phyloP scores from a whole-genome alignment of 2,888 invertebrate species.

The Saturnia japonica region DNA sequence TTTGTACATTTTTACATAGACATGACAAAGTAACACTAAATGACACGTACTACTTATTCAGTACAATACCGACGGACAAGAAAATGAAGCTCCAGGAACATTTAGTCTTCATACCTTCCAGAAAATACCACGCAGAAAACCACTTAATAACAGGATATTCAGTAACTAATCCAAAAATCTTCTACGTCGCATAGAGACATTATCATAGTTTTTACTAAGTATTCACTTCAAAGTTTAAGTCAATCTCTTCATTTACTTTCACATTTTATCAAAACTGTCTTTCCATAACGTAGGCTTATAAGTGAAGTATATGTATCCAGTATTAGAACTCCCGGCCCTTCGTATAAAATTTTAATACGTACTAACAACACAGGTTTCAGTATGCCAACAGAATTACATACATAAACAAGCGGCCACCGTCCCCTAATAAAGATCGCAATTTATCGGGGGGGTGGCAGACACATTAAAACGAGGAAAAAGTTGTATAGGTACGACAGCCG shows the following conservation, averaged over 20 bases:
- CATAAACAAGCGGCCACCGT: slow-evolving; percentile 61
- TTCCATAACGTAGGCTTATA: neutral
- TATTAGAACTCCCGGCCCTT: neutral
- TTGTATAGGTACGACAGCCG: slow-evolving; percentile 9
- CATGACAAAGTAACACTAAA: no score
- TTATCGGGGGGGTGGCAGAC: slow-evolving; percentile 59
- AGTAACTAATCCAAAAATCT: neutral
- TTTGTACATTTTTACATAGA: no score
- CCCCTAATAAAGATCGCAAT: slow-evolving; percentile 65
- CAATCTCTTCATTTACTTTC: neutral
- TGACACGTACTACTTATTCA: no score
- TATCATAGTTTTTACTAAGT: neutral
- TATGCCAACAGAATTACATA: slow-evolving; percentile 52
- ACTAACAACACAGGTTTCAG: slow-evolving; percentile 26
- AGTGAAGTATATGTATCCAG: neutral
- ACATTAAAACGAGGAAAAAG: slow-evolving; percentile 58
- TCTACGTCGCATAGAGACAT: neutral
- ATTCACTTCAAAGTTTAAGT: neutral
- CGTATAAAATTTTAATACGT: slow-evolving; percentile 20
- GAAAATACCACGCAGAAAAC: no score
- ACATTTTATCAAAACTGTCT: neutral
- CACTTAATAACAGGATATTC: neutral
- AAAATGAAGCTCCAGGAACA: no score
- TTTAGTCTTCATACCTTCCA: no score
- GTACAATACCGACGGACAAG: no score